phyloP scores from a whole-genome alignment of 2,888 invertebrate genomes.

The Ceraclea dissimilis region DNA sequence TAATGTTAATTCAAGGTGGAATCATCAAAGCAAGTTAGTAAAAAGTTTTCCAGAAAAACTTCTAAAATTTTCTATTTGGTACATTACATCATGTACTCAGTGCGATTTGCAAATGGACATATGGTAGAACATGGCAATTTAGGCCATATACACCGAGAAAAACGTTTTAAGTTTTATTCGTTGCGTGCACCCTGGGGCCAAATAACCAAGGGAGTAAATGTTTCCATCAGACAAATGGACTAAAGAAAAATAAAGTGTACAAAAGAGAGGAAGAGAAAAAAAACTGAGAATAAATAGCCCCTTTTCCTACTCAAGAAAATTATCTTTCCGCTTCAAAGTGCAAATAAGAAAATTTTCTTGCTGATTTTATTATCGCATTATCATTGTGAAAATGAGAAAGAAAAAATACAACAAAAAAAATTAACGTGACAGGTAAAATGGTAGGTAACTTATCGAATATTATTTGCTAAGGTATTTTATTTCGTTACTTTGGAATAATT shows the following conservation, averaged over 20 bases:
- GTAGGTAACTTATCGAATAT: no score
- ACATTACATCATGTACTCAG: no score
- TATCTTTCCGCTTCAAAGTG: neutral
- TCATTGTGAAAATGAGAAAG: neutral
- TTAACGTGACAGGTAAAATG: no score
- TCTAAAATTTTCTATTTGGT: no score
- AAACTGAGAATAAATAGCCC: neutral
- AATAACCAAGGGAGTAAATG: conserved; percentile 16
- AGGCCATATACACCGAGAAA: neutral
- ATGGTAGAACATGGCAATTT: neutral
- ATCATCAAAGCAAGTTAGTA: no score
- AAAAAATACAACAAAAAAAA: no score
- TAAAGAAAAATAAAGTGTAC: conserved; percentile 5
- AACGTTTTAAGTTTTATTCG: conserved; percentile 8
- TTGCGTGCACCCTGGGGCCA: conserved; percentile 20
- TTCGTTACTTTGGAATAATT: no score
- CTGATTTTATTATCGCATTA: neutral
- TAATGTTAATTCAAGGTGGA: no score
- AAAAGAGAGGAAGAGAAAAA: neutral
- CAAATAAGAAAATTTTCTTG: neutral
- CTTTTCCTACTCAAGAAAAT: neutral
- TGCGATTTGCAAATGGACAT: neutral
- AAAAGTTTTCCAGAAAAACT: no score
- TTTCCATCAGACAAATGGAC: conserved; percentile 6
- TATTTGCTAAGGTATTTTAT: no score